Evolutionary conservation across 2,113 vertebrate genomes (phyloP).

Genomic region (Tringa solitaria): DNA sequence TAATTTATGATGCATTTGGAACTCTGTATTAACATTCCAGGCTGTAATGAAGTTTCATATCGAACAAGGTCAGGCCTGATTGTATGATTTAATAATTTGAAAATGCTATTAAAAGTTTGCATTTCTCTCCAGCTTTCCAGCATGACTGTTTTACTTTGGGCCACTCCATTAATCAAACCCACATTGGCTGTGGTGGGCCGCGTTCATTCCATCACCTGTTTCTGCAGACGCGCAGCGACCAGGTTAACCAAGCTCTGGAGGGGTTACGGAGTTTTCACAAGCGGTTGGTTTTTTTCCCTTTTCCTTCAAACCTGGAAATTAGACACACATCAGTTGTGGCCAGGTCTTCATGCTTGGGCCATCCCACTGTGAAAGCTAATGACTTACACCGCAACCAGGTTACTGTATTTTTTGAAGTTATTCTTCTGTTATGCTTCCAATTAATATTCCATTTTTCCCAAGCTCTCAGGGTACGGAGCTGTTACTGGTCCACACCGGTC

Average conservation of each 20-base stretch:
- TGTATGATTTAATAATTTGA: slow-evolving; percentile 53
- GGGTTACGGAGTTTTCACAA: background rate
- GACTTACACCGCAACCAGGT: background rate
- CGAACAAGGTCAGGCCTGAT: slow-evolving; percentile 50
- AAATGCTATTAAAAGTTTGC: slow-evolving; percentile 60
- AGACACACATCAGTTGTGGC: background rate
- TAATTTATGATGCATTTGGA: slow-evolving; percentile 62
- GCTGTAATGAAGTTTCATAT: slow-evolving; percentile 58
- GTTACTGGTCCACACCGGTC: background rate
- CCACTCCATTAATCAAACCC: slow-evolving; percentile 31
- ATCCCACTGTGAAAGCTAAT: too few relatives aligned
- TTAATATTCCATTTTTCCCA: background rate
- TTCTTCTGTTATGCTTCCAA: background rate
- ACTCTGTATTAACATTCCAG: slow-evolving; percentile 47
- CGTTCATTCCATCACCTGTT: background rate
- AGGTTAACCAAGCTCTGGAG: background rate
- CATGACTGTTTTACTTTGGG: background rate
- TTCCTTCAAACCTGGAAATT: background rate
- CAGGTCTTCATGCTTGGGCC: background rate
- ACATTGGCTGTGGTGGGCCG: background rate
- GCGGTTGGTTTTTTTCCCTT: background rate
- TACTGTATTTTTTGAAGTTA: background rate
- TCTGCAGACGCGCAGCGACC: background rate
- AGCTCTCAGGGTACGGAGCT: background rate
- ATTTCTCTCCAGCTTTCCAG: slow-evolving; percentile 42